Base-by-base conservation (phyloP, 1,140 invertebrate species). In the Archivesica marissinica region DNA sequence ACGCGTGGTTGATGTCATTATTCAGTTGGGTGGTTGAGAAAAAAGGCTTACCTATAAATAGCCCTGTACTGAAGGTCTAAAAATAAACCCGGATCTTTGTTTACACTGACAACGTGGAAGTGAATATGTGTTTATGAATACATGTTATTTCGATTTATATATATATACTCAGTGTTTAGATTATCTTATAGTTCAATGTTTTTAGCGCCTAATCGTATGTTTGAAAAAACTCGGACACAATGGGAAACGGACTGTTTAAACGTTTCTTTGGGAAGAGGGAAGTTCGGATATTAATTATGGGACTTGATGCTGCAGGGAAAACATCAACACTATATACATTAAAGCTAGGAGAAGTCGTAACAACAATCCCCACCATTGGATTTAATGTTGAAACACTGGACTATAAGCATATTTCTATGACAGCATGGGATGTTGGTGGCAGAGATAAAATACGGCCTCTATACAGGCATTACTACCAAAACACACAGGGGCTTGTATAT, bases 311-410 rank as follows among this genome's bases (percentile, higher is more conserved):
- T 70, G 98, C 98, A 90, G 98, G 98, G 90, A 99, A 99, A 96
- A 99, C 98, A 3, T 99, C 98, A 74, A 99, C 99, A 94, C 95
- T 99, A 76, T 99, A 99, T 93, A 99, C 99, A 95, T 94, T 99
- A 78, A 99, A 99, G 94, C 95, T 72, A 99, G 98, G 98, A 72
- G 98, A 99, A 95, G 98, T 99, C 90, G 98, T 99, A 7, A 99
- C 98, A 25, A 99, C 98, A 15, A 99, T 99, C 94, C 98, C 98
- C 33, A 99, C 98, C 1, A 99, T 99, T 92, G 98, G 96, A 28
- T 98, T 98, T 94, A 98, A 98, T 95, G 97, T 98, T 91, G 97
- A 98, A 95, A 98, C 97, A 94, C 97, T 98, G 94, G 97, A 68
- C 0, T 75, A n/a, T 30, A 98, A 97, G 95, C 97, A 98, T 95